A percentile compares a stretch with the other conserved stretches of the same genome.
These are phyloP conservation scores for Dendrolimus punctatus DNA, from an alignment of 1,140 invertebrate genomes.

Conservation along the genomic window DNA sequence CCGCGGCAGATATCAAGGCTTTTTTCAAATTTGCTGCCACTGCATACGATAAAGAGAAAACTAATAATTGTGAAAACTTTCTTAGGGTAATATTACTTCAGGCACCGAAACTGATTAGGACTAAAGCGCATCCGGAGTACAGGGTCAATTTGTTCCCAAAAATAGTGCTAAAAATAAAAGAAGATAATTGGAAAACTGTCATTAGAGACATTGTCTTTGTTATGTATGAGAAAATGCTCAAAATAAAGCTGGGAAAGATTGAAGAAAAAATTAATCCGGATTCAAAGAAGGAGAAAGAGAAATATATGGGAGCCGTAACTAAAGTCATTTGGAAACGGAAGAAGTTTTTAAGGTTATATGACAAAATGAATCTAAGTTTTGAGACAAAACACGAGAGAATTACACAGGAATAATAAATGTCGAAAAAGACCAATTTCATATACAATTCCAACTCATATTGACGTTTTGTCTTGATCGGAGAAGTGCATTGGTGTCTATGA, in stretches of 20 bases:
- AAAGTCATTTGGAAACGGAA: conserved; percentile 45
- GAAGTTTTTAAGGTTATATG: conserved; percentile 19
- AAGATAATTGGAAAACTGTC: conserved; percentile 32
- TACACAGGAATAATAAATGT: conserved; percentile 29
- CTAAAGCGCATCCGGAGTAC: conserved; percentile 23
- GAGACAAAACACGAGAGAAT: conserved; percentile 27
- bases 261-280: conserved; percentile 24
- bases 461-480: conserved; percentile 20
- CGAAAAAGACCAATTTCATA: conserved; percentile 13
- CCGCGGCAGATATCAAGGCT: conserved; percentile 24
- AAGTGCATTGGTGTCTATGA: conserved; percentile 14
- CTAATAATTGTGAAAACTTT: conserved; percentile 18
- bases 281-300: conserved; percentile 26
- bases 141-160: conserved; percentile 24
- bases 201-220: conserved; percentile 18
- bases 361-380: conserved; percentile 12
- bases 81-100: conserved; percentile 31
- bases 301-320: conserved; percentile 20
- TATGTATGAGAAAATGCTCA: conserved; percentile 35
- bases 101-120: conserved; percentile 21
- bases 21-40: conserved; percentile 36
- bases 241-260: conserved; percentile 20
- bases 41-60: conserved; percentile 30
- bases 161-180: conserved; percentile 17
- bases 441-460: conserved; percentile 29